Conservation (phyloP, 2,888 invertebrate genomes). For the Aphidius colemani region DNA sequence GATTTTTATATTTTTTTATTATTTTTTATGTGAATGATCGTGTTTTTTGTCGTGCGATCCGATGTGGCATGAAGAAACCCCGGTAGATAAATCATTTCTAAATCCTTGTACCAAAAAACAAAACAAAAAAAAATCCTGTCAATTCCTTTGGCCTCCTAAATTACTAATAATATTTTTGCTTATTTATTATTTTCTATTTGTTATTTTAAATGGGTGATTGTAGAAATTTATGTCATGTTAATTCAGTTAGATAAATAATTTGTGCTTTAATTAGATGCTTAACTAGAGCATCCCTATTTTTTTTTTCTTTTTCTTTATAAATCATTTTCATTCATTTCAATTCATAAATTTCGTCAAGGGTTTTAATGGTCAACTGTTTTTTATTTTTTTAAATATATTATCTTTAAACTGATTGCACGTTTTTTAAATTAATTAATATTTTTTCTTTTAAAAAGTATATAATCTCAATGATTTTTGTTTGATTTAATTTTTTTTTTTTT, state of each 20-base stretch:
- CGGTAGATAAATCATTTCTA: slow-evolving; percentile 30
- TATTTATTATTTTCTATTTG: slow-evolving; percentile 26
- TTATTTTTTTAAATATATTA: not conserved
- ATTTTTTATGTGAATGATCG: slow-evolving; percentile 30
- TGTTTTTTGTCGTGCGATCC: slow-evolving; percentile 32
- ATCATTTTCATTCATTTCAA: slow-evolving; percentile 36
- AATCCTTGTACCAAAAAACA: slow-evolving; percentile 23
- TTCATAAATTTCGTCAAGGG: not conserved
- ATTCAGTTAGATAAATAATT: slow-evolving; percentile 16
- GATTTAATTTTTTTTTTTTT: not conserved
- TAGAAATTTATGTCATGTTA: slow-evolving; percentile 30
- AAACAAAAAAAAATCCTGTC: too few relatives aligned
- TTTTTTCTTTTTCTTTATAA: slow-evolving; percentile 23
- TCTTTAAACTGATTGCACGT: slow-evolving; percentile 16
- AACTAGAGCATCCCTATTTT: slow-evolving; percentile 13
- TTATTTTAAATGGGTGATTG: slow-evolving; percentile 36
- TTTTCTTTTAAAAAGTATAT: slow-evolving; percentile 6
- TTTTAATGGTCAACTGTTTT: not conserved
- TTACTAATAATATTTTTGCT: slow-evolving; percentile 35
- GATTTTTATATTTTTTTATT: slow-evolving; percentile 25
- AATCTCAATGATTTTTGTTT: not conserved
- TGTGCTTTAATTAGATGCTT: slow-evolving; percentile 20
- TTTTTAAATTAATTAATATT: slow-evolving; percentile 17
- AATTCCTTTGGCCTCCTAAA: slow-evolving; percentile 10
- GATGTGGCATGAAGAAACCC: slow-evolving; percentile 39